Percentiles rank a stretch among this genome's conserved stretches.
Conservation (phyloP, 2,797 vertebrate genomes). For the Gila robusta region DNA sequence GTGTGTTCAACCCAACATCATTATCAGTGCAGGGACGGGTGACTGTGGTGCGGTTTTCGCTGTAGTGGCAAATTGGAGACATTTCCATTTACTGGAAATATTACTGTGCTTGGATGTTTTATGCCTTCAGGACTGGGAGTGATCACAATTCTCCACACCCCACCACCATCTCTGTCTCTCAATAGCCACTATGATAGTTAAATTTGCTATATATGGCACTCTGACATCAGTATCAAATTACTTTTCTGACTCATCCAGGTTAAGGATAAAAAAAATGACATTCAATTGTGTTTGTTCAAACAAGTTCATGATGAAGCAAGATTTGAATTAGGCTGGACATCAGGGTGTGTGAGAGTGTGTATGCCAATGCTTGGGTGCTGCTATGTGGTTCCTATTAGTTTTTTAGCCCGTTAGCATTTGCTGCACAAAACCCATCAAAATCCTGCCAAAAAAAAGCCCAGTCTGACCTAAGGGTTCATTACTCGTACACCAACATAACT, state of each 20-base stretch:
- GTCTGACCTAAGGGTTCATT: background rate
- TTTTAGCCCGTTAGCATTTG: background rate
- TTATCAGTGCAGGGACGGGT: slow-evolving; percentile 64
- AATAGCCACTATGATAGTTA: slow-evolving; percentile 54
- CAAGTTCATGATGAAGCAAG: background rate
- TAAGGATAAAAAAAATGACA: slow-evolving; percentile 44
- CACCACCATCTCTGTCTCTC: background rate
- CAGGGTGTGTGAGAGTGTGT: background rate
- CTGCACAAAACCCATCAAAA: background rate
- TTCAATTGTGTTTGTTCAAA: slow-evolving; percentile 39
- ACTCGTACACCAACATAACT: background rate
- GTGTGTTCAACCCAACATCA: slow-evolving; percentile 65
- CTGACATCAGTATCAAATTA: slow-evolving; percentile 56
- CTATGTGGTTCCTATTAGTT: too few relatives aligned
- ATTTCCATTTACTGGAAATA: slow-evolving; percentile 76
- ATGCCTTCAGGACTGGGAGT: slow-evolving; percentile 69
- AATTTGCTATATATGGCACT: slow-evolving; percentile 59
- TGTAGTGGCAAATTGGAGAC: slow-evolving; percentile 74
- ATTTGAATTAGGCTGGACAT: background rate
- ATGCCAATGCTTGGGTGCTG: background rate
- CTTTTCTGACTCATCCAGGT: slow-evolving; percentile 54
- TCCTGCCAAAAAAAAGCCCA: background rate
- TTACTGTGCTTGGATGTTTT: slow-evolving; percentile 73
- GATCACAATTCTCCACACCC: slow-evolving; percentile 53
- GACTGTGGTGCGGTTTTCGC: slow-evolving; percentile 68